These are phyloP conservation scores for Porites divaricata DNA, from an alignment of 92 coral and sea anemone genomes.

Conservation along the genomic window DNA sequence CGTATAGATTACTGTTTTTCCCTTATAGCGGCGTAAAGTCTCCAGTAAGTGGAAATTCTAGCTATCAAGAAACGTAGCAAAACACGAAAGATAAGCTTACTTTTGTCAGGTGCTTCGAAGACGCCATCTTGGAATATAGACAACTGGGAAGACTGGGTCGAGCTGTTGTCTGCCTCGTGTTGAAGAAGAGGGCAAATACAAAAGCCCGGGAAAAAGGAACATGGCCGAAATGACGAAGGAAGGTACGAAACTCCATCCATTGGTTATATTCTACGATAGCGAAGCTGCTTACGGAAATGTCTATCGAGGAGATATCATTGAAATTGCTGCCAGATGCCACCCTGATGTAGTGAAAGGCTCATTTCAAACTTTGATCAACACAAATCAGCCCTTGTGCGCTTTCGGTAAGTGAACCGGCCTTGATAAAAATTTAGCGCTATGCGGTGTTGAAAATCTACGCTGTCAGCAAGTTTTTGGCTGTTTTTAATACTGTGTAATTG, in stretches of 20 bases:
- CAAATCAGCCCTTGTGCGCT: conserved; percentile 75
- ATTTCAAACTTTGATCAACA: conserved; percentile 76
- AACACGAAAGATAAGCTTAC: background rate
- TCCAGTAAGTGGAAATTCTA: background rate
- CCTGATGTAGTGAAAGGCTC: conserved; percentile 82
- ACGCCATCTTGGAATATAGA: conserved; percentile 31
- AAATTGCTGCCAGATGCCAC: conserved; percentile 92
- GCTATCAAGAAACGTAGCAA: background rate
- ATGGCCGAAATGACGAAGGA: conserved; percentile 61
- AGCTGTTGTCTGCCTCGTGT: background rate
- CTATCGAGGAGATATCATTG: conserved; percentile 85
- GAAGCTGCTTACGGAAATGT: conserved; percentile 91
- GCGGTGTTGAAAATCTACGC: conserved; percentile 17
- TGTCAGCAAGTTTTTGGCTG: conserved; percentile 26
- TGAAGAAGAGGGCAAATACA: conserved; percentile 20
- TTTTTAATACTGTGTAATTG: background rate
- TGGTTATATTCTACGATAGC: conserved; percentile 88
- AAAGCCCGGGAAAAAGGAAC: conserved; percentile 86
- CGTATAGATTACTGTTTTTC: too few species aligned
- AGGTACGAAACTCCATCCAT: conserved; percentile 63
- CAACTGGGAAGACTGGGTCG: conserved; percentile 18
- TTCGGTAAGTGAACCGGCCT: conserved; percentile 75
- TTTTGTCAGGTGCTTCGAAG: conserved; percentile 26
- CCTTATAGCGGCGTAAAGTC: background rate
- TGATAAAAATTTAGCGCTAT: too few species aligned